phyloP scores from a whole-genome alignment of 1,140 invertebrate species.

The Lordiphosa collinella region DNA sequence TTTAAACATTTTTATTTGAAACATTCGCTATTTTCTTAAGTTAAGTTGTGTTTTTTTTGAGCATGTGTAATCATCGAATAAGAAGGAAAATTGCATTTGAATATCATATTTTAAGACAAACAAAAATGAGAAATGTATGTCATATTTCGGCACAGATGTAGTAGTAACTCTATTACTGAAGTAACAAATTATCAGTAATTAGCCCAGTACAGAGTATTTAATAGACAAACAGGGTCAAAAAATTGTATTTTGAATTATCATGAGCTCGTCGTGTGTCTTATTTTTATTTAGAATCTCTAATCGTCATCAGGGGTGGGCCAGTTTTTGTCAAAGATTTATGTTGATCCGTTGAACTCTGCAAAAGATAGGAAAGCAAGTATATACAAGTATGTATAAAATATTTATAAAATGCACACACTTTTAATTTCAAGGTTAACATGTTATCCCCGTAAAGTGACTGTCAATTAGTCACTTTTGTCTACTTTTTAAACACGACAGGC shows the following conservation, averaged over 20 bases:
- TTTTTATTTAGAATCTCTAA: not conserved
- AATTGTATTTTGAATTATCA: conserved; percentile 6
- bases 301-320: not conserved
- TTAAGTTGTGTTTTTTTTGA: no score
- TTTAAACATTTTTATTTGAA: no score
- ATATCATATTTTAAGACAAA: no score
- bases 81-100: no score
- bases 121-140: no score
- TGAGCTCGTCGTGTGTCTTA: conserved; percentile 7
- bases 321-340: conserved; percentile 6
- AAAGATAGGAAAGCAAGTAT: not conserved
- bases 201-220: no score
- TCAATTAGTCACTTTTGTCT: conserved; percentile 23
- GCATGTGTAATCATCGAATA: no score
- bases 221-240: not conserved
- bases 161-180: no score
- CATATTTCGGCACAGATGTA: no score
- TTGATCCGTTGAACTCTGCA: not conserved
- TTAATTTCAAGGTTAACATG: conserved; percentile 10
- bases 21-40: no score
- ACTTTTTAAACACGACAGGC: not conserved
- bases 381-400: not conserved
- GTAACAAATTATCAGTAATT: no score
- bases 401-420: not conserved
- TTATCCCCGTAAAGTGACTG: conserved; percentile 11